Percentiles rank a stretch among this genome's conserved stretches.
phyloP scores from a whole-genome alignment of 2,113 vertebrate species.

The Etheostoma spectabile region DNA sequence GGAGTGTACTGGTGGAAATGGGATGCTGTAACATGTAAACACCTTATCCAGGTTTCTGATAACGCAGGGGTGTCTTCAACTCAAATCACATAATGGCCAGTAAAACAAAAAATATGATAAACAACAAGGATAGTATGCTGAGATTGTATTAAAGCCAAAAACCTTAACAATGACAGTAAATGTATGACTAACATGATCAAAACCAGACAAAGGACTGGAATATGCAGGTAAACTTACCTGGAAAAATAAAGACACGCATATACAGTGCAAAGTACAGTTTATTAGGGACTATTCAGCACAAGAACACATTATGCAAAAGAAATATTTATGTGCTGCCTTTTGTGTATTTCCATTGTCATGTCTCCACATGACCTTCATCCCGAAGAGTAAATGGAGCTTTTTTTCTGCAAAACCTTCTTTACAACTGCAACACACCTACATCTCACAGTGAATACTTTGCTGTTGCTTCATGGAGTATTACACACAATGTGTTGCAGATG shows the following conservation, averaged over 20 bases:
- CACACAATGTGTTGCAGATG: conserved; percentile 43
- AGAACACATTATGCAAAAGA: neutral
- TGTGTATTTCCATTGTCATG: neutral
- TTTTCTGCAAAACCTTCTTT: neutral
- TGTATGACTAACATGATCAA: neutral
- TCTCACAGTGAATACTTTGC: conserved; percentile 2
- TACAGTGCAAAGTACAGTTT: conserved; percentile 17
- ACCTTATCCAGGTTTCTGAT: neutral
- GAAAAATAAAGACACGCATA: neutral
- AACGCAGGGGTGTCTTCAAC: neutral
- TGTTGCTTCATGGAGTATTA: conserved; percentile 4
- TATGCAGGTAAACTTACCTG: neutral
- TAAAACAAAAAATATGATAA: neutral
- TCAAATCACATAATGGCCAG: neutral
- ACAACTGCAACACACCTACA: neutral
- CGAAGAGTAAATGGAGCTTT: neutral
- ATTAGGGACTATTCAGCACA: conserved; percentile 32
- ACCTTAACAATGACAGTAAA: neutral
- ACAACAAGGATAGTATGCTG: neutral
- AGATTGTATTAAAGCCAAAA: neutral
- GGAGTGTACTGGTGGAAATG: neutral
- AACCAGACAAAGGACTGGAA: neutral
- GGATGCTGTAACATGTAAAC: neutral
- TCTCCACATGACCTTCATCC: neutral
- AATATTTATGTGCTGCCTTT: neutral